Percentiles rank a stretch among this genome's conserved stretches.
phyloP scores from a whole-genome alignment of 2,888 invertebrate species.

The Eristalis arbustorum region DNA sequence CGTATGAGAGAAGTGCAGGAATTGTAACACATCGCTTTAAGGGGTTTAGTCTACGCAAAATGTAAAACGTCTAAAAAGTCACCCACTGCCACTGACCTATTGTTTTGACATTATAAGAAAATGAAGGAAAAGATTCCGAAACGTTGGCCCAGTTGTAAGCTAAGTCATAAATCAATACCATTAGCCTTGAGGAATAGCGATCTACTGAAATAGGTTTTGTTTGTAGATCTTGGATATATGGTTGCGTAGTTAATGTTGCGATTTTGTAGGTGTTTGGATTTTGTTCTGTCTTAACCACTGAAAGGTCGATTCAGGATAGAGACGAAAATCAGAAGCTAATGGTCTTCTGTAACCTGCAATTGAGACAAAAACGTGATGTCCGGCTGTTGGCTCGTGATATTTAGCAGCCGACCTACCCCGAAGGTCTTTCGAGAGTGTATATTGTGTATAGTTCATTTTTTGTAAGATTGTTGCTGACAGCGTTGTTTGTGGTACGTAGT shows the following conservation, averaged over 20 bases:
- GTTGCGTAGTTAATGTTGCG: conserved; percentile 28
- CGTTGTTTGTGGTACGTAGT: too few species aligned
- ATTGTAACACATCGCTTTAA: conserved; percentile 40
- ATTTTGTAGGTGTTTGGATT: conserved; percentile 11
- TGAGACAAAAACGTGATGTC: conserved; percentile 59
- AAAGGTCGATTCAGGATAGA: conserved; percentile 57
- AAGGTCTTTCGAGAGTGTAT: conserved; percentile 38
- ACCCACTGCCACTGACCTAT: conserved; percentile 39
- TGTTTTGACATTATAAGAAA: conserved; percentile 57
- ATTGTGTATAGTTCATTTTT: conserved; percentile 9
- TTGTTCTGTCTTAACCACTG: conserved; percentile 20
- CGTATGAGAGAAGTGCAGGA: conserved; percentile 10
- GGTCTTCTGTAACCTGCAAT: conserved; percentile 62
- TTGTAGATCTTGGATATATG: conserved; percentile 50
- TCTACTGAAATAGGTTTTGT: conserved; percentile 38
- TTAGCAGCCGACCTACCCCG: conserved; percentile 61
- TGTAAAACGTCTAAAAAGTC: not conserved
- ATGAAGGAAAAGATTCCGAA: conserved; percentile 54
- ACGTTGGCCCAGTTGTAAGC: conserved; percentile 57
- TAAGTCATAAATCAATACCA: conserved; percentile 62
- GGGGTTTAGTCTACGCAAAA: conserved; percentile 4
- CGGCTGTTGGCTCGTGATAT: conserved; percentile 32
- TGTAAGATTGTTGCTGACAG: conserved; percentile 1
- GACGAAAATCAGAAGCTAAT: conserved; percentile 66
- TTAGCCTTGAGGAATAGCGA: conserved; percentile 53